Evolutionary conservation across 2,888 invertebrate species (phyloP).

Genomic region (Pimpla rufipes): DNA sequence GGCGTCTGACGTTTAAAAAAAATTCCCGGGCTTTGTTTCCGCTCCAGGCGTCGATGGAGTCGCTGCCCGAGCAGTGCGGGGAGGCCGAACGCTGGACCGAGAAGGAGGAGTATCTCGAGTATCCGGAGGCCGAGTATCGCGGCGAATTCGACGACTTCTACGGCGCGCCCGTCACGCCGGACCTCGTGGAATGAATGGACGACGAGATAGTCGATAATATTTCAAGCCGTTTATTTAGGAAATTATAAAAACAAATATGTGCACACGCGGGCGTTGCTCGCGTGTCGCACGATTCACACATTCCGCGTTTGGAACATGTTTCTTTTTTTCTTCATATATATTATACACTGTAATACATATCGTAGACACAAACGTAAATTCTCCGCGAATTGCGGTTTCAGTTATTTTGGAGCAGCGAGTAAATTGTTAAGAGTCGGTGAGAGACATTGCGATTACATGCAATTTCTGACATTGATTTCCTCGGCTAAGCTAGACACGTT

Average conservation of each 20-base stretch:
- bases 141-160: constrained; percentile 65
- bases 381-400: constrained; percentile 29
- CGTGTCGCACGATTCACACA: constrained; percentile 3
- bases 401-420: constrained; percentile 23
- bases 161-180: constrained; percentile 14
- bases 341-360: constrained; percentile 19
- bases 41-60: constrained; percentile 73
- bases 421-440: constrained; percentile 18
- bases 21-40: not conserved
- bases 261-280: constrained; percentile 18
- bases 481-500: constrained; percentile 34
- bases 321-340: no score
- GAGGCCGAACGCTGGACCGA: constrained; percentile 70
- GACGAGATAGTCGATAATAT: constrained; percentile 43
- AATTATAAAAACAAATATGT: constrained; percentile 70
- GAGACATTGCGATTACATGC: constrained; percentile 37
- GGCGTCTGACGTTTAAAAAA: constrained; percentile 1
- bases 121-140: constrained; percentile 68
- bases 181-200: constrained; percentile 47
- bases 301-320: constrained; percentile 37
- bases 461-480: constrained; percentile 25
- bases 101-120: constrained; percentile 71
- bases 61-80: constrained; percentile 74
- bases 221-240: constrained; percentile 77
- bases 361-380: constrained; percentile 41